Evolutionary conservation across 2,888 invertebrate genomes (phyloP).

Genomic region (Blastobasis lacticolella): DNA sequence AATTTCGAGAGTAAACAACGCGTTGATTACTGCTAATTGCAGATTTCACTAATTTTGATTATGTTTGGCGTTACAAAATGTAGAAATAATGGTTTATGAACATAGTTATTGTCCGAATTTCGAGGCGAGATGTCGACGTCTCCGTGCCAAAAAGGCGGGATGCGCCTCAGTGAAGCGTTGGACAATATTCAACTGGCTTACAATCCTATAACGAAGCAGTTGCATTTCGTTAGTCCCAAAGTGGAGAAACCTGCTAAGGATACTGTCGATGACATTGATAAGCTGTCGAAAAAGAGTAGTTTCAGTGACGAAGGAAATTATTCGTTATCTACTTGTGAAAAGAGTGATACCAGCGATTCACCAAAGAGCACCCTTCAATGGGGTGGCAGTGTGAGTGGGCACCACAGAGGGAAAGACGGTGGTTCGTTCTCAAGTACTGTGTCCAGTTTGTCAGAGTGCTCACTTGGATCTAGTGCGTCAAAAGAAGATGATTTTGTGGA

Average conservation of each 20-base stretch:
- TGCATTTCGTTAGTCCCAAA: slow-evolving; percentile 76
- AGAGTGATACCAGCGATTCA: slow-evolving; percentile 69
- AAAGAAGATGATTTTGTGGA: slow-evolving; percentile 59
- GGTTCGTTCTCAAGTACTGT: slow-evolving; percentile 81
- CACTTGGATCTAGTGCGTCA: slow-evolving; percentile 75
- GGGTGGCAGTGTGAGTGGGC: slow-evolving; percentile 63
- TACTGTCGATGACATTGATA: slow-evolving; percentile 50
- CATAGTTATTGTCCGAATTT: slow-evolving; percentile 24
- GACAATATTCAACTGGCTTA: slow-evolving; percentile 84
- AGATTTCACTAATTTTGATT: no score
- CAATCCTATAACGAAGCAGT: slow-evolving; percentile 82
- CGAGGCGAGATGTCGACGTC: slow-evolving; percentile 46
- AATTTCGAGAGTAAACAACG: slow-evolving; percentile 8
- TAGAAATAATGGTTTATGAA: slow-evolving; percentile 20
- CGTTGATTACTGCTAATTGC: background rate
- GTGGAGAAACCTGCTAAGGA: slow-evolving; percentile 47
- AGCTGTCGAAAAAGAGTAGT: slow-evolving; percentile 66
- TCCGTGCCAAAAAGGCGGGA: slow-evolving; percentile 68
- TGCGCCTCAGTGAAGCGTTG: slow-evolving; percentile 79
- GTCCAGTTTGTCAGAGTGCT: slow-evolving; percentile 81
- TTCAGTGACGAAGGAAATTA: slow-evolving; percentile 69
- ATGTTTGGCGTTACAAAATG: no score
- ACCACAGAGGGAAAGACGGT: slow-evolving; percentile 72
- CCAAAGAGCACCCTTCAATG: slow-evolving; percentile 67
- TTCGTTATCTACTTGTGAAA: slow-evolving; percentile 67